Percentiles rank a stretch among this genome's conserved stretches.
Evolutionary conservation across 2,888 invertebrate genomes (phyloP).

Genomic region (Sesamia inferens): DNA sequence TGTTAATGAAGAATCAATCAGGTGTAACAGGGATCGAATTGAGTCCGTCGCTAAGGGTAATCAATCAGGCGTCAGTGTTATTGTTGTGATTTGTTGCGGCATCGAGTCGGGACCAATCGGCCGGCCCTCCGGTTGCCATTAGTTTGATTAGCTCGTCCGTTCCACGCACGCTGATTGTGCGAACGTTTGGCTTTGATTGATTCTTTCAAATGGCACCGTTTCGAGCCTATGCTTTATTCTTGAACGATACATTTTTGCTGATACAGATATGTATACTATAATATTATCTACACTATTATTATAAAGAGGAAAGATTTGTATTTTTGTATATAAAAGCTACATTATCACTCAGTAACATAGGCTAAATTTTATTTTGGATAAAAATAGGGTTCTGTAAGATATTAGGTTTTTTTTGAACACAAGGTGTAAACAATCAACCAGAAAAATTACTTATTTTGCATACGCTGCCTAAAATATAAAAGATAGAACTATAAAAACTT

Average conservation of each 20-base stretch:
- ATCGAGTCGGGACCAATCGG: slow-evolving; percentile 69
- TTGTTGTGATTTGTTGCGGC: slow-evolving; percentile 87
- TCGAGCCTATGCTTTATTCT: slow-evolving; percentile 69
- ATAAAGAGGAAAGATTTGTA: too few relatives aligned
- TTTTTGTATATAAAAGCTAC: too few relatives aligned
- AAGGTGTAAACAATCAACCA: too few relatives aligned
- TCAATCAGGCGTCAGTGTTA: slow-evolving; percentile 85
- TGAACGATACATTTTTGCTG: slow-evolving; percentile 62
- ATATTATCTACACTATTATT: slow-evolving; percentile 12
- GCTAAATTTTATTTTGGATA: too few relatives aligned
- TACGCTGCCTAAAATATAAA: too few relatives aligned
- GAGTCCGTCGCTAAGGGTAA: slow-evolving; percentile 79
- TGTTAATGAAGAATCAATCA: slow-evolving; percentile 78
- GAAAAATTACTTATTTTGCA: too few relatives aligned
- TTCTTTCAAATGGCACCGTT: slow-evolving; percentile 82
- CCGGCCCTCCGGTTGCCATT: slow-evolving; percentile 80
- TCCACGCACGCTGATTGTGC: slow-evolving; percentile 85
- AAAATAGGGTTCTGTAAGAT: too few relatives aligned
- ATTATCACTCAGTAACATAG: too few relatives aligned
- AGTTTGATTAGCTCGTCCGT: slow-evolving; percentile 87
- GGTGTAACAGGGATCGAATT: slow-evolving; percentile 79
- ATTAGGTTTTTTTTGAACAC: too few relatives aligned
- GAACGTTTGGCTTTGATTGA: slow-evolving; percentile 86
- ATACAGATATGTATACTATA: slow-evolving; percentile 20
- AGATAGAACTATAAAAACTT: too few relatives aligned